A percentile compares a stretch with the other conserved stretches of the same genome.
phyloP scores from a whole-genome alignment of 1,140 invertebrate species.

The Goniozus legneri region DNA sequence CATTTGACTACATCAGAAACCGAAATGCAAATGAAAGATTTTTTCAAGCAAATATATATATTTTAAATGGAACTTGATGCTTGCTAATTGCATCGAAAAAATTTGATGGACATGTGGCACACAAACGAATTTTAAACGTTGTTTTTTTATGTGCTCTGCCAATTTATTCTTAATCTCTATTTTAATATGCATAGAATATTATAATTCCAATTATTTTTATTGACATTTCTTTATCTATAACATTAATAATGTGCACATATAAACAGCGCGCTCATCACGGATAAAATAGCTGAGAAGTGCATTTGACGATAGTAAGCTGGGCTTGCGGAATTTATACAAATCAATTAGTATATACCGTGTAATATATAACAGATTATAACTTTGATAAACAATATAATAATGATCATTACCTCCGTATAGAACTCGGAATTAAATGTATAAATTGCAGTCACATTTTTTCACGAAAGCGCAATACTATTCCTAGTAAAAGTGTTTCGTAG shows the following conservation, averaged over 20 bases:
- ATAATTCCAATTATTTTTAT: not conserved
- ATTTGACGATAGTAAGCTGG: constrained; percentile 33
- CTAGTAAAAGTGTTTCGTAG: not conserved
- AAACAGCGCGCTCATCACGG: constrained; percentile 26
- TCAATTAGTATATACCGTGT: constrained; percentile 23
- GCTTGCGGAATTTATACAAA: constrained; percentile 32
- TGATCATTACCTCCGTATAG: not conserved
- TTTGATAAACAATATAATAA: constrained; percentile 10
- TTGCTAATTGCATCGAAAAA: no score
- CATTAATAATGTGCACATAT: constrained; percentile 27
- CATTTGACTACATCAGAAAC: no score
- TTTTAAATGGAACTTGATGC: no score
- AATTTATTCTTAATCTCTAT: not conserved
- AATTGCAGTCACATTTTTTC: not conserved
- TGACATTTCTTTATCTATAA: constrained; percentile 22
- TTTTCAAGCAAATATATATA: no score
- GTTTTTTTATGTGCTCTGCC: not conserved
- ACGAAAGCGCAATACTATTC: not conserved
- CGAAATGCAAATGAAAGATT: no score
- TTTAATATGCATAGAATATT: not conserved
- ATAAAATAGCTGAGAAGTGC: constrained; percentile 23
- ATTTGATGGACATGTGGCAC: no score
- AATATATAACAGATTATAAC: constrained; percentile 23
- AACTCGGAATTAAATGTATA: not conserved
- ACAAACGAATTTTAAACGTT: no score